Conservation (phyloP, 2,888 invertebrate species). For the Calameuta filiformis region DNA sequence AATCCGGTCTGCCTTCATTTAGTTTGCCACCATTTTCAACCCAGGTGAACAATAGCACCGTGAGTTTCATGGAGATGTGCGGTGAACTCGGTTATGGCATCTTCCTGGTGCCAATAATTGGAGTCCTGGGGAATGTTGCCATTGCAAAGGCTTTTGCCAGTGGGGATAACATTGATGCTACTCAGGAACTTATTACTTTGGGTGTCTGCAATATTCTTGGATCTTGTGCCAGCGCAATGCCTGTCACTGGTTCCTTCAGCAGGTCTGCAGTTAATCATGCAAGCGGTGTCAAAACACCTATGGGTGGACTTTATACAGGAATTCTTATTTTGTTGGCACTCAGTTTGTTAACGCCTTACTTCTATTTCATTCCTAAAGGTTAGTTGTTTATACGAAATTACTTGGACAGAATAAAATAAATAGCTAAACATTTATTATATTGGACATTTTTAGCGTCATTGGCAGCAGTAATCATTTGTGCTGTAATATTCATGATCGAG, state of each 20-base stretch:
- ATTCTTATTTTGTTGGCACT: conserved; percentile 84
- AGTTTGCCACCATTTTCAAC: conserved; percentile 80
- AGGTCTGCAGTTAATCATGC: conserved; percentile 94
- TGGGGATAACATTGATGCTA: conserved; percentile 86
- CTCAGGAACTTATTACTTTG: conserved; percentile 89
- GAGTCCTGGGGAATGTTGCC: conserved; percentile 92
- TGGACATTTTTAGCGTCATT: conserved; percentile 73
- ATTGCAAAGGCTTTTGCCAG: conserved; percentile 94
- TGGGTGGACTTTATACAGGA: conserved; percentile 88
- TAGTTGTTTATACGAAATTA: too few species aligned
- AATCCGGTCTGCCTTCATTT: conserved; percentile 79
- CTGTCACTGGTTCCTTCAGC: conserved; percentile 90
- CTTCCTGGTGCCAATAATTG: conserved; percentile 87
- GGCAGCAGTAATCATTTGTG: conserved; percentile 93
- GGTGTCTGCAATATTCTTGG: conserved; percentile 88
- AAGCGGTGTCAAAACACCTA: conserved; percentile 91
- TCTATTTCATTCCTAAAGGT: conserved; percentile 86
- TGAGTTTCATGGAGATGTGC: conserved; percentile 77
- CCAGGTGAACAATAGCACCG: conserved; percentile 69
- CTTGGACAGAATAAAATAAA: background rate
- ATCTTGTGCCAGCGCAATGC: conserved; percentile 90
- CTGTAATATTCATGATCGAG: conserved; percentile 95
- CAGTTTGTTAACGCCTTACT: conserved; percentile 88
- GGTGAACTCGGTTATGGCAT: conserved; percentile 87
- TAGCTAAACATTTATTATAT: background rate